Base-by-base conservation (phyloP, 2,113 vertebrate species). In the Channa maculata region DNA sequence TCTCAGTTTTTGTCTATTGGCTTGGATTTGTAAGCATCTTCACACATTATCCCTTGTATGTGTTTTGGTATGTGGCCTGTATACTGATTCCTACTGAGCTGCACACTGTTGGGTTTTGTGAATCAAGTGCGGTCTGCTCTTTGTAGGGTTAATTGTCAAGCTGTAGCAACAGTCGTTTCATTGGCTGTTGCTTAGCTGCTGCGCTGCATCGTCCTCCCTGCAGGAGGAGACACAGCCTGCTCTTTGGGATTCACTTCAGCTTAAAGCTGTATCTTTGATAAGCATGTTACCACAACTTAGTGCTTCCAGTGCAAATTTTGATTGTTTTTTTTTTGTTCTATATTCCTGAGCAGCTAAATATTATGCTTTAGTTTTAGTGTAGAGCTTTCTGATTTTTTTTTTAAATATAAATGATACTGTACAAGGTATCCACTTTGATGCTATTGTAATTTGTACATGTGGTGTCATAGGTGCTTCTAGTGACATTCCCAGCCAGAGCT, bases 191-290 rank as follows among this genome's bases (percentile, higher is more conserved):
- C 71, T 80, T 2, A 24, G 33, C 34, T 13, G 36, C 0, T 75
- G 85, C 61, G 72, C 2, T 82, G 36, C 71, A 5, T 38, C 44
- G 45, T 80, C 8, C 57, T 0, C 2, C 89, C 92, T 82, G 79
- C 70, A 91, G 93, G 88, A 58, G 89, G 93, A 73, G 92, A 86
- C 90, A 89, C 87, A 83, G 85, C 57, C 79, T 72, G 39, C 34
- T 53, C 34, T 36, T 79, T 80, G 65, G 2, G 3, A 48, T 41
- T 39, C 11, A 1, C 14, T 52, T 50, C 34, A 13, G 46, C n/a
- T 81, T 8, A 54, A 8, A 51, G 46, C 61, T 44, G 8, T 15
- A 55, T 62, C 57, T 46, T 48, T 65, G 14, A 36, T 6, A 59
- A 7, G 14, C 38, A 12, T 65, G 45, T 39, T 52, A 6, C 64